These are phyloP conservation scores for Oncorhynchus kisutch DNA, from an alignment of 2,113 vertebrate genomes.

Conservation along the genomic window DNA sequence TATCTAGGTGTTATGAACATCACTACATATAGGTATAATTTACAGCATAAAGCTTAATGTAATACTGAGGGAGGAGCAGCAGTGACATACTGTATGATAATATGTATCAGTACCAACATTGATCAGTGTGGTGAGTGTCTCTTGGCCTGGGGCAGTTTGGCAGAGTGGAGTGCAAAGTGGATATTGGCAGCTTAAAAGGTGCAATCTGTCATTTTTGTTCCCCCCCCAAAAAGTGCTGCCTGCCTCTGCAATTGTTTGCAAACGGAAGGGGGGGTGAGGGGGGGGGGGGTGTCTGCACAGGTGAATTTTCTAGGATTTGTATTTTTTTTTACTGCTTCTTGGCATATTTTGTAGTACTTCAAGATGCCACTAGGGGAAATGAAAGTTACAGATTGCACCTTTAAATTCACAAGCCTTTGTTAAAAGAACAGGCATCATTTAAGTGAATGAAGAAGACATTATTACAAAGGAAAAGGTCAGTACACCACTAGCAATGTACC, in stretches of 20 bases:
- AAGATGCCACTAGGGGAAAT: neutral
- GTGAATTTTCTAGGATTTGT: neutral
- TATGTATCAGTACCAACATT: neutral
- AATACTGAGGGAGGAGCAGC: slow-evolving; percentile 30
- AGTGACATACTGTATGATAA: neutral
- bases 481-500: neutral
- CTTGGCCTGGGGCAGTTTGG: slow-evolving; percentile 30
- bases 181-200: neutral
- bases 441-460: neutral
- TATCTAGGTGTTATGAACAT: slow-evolving; percentile 53
- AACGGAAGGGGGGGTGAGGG: neutral
- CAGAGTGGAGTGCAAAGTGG: slow-evolving; percentile 24
- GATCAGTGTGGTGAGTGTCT: slow-evolving; percentile 13
- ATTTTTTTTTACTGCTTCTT: neutral
- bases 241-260: neutral
- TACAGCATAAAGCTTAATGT: slow-evolving; percentile 45
- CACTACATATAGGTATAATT: slow-evolving; percentile 61
- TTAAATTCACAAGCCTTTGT: too few species aligned
- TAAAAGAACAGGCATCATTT: neutral
- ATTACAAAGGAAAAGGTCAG: neutral
- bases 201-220: neutral
- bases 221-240: neutral
- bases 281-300: too few species aligned
- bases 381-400: neutral
- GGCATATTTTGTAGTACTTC: neutral